Percentiles rank a stretch among this genome's conserved stretches.
phyloP scores from a whole-genome alignment of 2,113 vertebrate genomes.

The Panthera leo region DNA sequence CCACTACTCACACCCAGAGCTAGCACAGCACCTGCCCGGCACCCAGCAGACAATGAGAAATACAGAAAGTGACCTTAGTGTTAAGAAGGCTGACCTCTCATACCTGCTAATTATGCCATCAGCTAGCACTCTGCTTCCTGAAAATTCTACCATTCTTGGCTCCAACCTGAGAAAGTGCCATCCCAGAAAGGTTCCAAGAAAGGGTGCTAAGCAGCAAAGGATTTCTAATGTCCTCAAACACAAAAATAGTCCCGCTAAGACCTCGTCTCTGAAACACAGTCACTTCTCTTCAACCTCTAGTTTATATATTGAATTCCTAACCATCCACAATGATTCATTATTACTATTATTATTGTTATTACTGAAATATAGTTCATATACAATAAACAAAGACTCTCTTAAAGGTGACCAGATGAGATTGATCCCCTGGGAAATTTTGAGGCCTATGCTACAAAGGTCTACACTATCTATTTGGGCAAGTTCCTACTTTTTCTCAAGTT shows the following conservation, averaged over 20 bases:
- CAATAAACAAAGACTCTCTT: not conserved
- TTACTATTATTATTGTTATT: not conserved
- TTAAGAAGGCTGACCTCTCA: not conserved
- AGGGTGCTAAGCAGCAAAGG: not conserved
- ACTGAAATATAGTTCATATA: not conserved
- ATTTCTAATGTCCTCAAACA: conserved; percentile 1
- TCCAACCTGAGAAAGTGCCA: not conserved
- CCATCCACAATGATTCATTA: not conserved
- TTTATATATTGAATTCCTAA: not conserved
- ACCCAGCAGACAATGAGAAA: not conserved
- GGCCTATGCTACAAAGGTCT: not conserved
- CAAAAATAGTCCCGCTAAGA: not conserved
- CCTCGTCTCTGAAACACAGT: not conserved
- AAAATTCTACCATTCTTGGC: not conserved
- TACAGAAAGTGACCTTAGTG: not conserved
- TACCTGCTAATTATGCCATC: not conserved
- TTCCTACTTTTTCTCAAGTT: not conserved
- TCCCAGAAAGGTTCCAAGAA: not conserved
- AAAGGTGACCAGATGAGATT: not conserved
- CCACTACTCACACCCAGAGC: not conserved
- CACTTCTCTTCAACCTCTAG: not conserved
- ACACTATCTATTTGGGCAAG: not conserved
- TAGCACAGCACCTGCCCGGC: not conserved
- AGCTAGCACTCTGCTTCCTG: not conserved
- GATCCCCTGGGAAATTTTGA: not conserved